Base-by-base conservation (phyloP, 2,113 vertebrate genomes). In the Willisornis vidua region DNA sequence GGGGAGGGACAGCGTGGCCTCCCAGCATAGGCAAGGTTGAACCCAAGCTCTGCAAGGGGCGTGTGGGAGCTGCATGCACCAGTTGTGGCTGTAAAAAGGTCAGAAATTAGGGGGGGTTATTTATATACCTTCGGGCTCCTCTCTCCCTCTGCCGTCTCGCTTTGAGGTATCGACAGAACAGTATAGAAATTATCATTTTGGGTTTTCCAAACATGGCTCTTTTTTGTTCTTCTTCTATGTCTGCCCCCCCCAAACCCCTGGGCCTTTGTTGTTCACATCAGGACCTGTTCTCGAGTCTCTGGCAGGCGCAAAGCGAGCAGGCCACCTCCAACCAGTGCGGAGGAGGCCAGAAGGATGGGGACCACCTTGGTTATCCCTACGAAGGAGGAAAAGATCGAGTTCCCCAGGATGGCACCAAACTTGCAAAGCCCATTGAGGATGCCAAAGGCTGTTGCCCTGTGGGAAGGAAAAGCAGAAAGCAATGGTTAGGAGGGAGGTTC, bases 321-420 rank as follows among this genome's bases (percentile, higher is more conserved):
- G 13, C 99, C 99, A 58, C 99, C 99, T 9, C 98, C 99, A 37
- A 99, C 98, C 37, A 99, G 98, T 19, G 99, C 98, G 1, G 98
- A 97, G 93, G 99, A 99, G 93, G 99, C 99, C 98, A 99, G 95
- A 45, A 99, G 98, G 95, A 99, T 99, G 94, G 99, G 99, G 87
- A 99, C 91, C 87, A 99, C 99, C 96, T 99, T 99, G 23, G 99
- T 99, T 95, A 99, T 98, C 77, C 99, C 99, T 25, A 99, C 98
- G 8, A 99, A 99, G 67, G 99, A 99, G 70, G 99, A 98, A 45
- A 99, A 99, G 96, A 99, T 98, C n/a, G 99, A 99, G 95, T 99
- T 99, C 94, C 99, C 99, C 68, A 99, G 83, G 89, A 99, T 99
- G 96, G 99, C 99, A 0, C 98, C 99, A 58, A 99, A 97, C 97